A percentile compares a stretch with the other conserved stretches of the same genome.
These are phyloP conservation scores for Microplitis demolitor DNA, from an alignment of 1,140 invertebrate genomes.

Conservation along the genomic window DNA sequence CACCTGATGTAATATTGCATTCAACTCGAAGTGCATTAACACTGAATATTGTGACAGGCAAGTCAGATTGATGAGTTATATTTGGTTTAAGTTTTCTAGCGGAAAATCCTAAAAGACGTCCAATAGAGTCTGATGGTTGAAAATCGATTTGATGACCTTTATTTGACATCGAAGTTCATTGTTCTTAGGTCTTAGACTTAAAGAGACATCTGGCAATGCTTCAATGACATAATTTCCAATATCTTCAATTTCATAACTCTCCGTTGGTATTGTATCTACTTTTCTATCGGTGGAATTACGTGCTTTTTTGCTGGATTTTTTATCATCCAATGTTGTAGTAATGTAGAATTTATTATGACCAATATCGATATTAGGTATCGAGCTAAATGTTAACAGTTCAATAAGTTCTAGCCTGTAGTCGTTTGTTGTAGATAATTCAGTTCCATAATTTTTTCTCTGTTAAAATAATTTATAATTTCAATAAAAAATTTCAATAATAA, in stretches of 20 bases:
- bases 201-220: background rate
- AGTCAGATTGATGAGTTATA: background rate
- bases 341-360: conserved; percentile 49
- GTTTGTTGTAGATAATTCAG: conserved; percentile 19
- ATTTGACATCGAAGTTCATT: conserved; percentile 1
- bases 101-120: background rate
- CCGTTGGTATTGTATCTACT: conserved; percentile 42
- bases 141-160: background rate
- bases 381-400: conserved; percentile 45
- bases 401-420: conserved; percentile 44
- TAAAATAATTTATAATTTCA: background rate
- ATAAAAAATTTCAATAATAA: background rate
- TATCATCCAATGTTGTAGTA: background rate
- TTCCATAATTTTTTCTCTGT: too few relatives aligned
- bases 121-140: background rate
- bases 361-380: conserved; percentile 45
- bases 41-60: background rate
- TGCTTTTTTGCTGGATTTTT: too few relatives aligned
- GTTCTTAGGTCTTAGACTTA: conserved; percentile 1
- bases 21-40: conserved; percentile 1
- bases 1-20: conserved; percentile 16
- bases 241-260: conserved; percentile 47
- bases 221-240: conserved; percentile 32
- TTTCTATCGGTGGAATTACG: conserved; percentile 1
- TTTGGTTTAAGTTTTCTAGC: background rate